phyloP scores from a whole-genome alignment of 2,888 invertebrate species.

The Acanthosepion pharaonis region DNA sequence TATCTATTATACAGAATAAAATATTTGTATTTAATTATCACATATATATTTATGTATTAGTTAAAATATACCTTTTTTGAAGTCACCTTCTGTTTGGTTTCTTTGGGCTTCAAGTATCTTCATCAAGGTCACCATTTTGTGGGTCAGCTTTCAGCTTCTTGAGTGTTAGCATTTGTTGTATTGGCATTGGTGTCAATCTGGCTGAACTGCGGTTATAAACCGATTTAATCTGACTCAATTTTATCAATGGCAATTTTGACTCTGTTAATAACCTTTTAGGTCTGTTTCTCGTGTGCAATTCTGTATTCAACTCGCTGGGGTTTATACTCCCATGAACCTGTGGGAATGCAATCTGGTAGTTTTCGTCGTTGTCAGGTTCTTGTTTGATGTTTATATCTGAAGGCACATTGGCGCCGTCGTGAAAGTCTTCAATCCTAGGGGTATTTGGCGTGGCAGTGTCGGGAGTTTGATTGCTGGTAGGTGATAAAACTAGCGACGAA shows the following conservation, averaged over 20 bases:
- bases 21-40: too few species aligned
- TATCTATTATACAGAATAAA: too few species aligned
- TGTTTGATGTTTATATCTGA: not conserved
- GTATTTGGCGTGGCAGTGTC: not conserved
- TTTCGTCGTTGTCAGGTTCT: not conserved
- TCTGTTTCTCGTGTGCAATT: not conserved
- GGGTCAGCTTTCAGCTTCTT: not conserved
- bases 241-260: not conserved
- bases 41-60: not conserved
- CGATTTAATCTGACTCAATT: not conserved
- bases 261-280: not conserved
- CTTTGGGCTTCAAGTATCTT: too few species aligned
- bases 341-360: not conserved
- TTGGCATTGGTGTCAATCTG: not conserved
- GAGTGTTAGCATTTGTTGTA: slow-evolving; percentile 17
- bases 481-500: not conserved
- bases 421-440: not conserved
- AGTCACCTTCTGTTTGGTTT: not conserved
- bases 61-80: not conserved
- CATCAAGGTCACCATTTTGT: not conserved
- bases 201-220: not conserved
- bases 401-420: not conserved
- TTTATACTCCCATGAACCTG: not conserved
- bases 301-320: not conserved
- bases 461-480: not conserved